A percentile compares a stretch with the other conserved stretches of the same genome.
phyloP scores from a whole-genome alignment of 1,140 invertebrate genomes.

The Leptestheria dahalacensis region DNA sequence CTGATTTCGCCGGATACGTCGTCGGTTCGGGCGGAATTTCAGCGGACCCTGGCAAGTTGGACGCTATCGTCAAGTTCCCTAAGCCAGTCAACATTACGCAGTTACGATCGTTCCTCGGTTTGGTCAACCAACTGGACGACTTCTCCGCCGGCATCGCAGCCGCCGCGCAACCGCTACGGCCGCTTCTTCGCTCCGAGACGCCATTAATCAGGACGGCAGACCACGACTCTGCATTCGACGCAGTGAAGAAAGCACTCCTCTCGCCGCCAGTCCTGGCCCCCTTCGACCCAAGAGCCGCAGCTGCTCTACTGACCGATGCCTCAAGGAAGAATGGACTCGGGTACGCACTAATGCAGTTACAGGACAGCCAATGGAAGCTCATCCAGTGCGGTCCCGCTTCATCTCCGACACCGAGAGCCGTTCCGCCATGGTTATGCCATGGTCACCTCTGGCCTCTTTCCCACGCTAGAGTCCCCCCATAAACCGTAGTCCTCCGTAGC shows the following conservation, averaged over 20 bases:
- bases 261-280: neutral
- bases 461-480: no score
- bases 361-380: conserved; percentile 14
- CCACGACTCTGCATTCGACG: conserved; percentile 11
- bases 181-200: neutral
- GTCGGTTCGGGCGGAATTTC: conserved; percentile 16
- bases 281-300: conserved; percentile 15
- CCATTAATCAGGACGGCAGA: conserved; percentile 9
- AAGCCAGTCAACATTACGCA: conserved; percentile 12
- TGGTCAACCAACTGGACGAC: conserved; percentile 5
- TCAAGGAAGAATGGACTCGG: conserved; percentile 14
- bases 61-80: conserved; percentile 14
- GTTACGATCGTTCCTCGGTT: conserved; percentile 8
- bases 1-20: conserved; percentile 21
- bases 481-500: no score
- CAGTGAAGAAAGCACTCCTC: neutral
- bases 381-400: conserved; percentile 15
- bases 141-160: conserved; percentile 6
- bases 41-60: conserved; percentile 14
- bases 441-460: no score
- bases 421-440: conserved; percentile 19
- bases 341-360: conserved; percentile 12
- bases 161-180: conserved; percentile 3
- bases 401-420: conserved; percentile 15
- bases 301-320: conserved; percentile 16